These are phyloP conservation scores for Limnephilus lunatus DNA, from an alignment of 2,888 invertebrate species.

Conservation along the genomic window DNA sequence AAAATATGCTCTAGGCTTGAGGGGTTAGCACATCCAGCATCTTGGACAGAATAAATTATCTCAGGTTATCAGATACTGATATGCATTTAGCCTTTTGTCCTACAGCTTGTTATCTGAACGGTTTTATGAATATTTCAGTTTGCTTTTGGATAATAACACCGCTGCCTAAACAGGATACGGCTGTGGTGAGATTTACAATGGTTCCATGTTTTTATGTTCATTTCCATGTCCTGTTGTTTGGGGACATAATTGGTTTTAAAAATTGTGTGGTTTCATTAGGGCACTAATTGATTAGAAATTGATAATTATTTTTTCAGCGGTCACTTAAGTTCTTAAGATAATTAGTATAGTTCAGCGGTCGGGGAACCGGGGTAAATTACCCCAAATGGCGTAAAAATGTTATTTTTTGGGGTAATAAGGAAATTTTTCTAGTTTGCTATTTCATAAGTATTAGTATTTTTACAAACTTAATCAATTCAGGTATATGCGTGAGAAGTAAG, in stretches of 20 bases:
- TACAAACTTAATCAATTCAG: no score
- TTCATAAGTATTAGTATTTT: no score
- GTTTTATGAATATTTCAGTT: neutral
- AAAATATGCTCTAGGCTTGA: no score
- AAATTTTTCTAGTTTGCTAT: no score
- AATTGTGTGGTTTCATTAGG: neutral
- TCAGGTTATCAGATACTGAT: neutral
- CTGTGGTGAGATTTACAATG: slow-evolving; percentile 45
- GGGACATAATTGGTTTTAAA: neutral
- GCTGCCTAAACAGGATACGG: slow-evolving; percentile 42
- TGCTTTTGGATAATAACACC: neutral
- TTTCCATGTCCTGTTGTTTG: slow-evolving; percentile 38
- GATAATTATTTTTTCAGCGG: neutral
- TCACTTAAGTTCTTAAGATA: neutral
- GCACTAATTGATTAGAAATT: neutral
- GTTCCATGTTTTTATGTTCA: neutral
- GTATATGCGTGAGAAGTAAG: no score
- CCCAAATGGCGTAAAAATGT: no score
- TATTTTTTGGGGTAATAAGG: no score
- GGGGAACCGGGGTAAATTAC: no score
- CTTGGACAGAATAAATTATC: neutral
- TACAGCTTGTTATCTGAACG: neutral
- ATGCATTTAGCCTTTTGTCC: slow-evolving; percentile 29
- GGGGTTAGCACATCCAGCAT: neutral
- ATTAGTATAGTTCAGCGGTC: no score